Evolutionary conservation across 2,888 invertebrate genomes (phyloP), one percentile per base, ranked within the genome.

Genomic region (Folsomia candida): DNA sequence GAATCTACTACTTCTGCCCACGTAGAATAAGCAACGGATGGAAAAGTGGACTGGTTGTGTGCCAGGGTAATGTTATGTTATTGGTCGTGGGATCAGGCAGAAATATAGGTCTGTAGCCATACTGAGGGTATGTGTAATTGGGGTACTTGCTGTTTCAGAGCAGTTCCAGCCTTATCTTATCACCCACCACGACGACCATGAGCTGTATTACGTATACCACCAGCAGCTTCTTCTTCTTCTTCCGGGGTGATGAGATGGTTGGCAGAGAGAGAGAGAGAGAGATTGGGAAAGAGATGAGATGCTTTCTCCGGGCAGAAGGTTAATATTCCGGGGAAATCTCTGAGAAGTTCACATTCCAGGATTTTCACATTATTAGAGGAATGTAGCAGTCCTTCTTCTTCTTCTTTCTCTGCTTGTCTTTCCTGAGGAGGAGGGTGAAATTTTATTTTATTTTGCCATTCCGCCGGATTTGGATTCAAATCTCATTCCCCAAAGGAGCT

Each of bases 401-500:
- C 37, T 14, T 37, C 37, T 37, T 37, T 14, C 37, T 37, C 37
- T 37, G 14, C 37, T 37, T 37, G 14, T 14, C 37, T 9, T 4
- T 37, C n/a, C 14, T 37, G 37, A 14, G 37, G 37, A 37, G 37
- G 37, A 37, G 37, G 37, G 14, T 37, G 37, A 37, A 37, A 37
- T 37, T 37, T 37, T 37, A 37, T 37, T 37, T 37, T 37, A 37
- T 37, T 37, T 37, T 37, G 37, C 37, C 37, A 37, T 37, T 37
- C 14, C 37, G 6, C 37, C n/a, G 54, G 54, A 54, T 54, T 54
- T 54, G 29, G 29, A 61, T 61, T 61, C 61, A 61, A 61, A 61
- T 61, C 61, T 61, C 61, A 28, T 54, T 54, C 54, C 54, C 54
- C 54, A 20, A 54, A 54, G 54, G 54, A 54, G 54, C 11, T 54